These are phyloP conservation scores for Propithecus deckenii DNA, from an alignment of 2,797 vertebrate genomes.

Conservation along the genomic window DNA sequence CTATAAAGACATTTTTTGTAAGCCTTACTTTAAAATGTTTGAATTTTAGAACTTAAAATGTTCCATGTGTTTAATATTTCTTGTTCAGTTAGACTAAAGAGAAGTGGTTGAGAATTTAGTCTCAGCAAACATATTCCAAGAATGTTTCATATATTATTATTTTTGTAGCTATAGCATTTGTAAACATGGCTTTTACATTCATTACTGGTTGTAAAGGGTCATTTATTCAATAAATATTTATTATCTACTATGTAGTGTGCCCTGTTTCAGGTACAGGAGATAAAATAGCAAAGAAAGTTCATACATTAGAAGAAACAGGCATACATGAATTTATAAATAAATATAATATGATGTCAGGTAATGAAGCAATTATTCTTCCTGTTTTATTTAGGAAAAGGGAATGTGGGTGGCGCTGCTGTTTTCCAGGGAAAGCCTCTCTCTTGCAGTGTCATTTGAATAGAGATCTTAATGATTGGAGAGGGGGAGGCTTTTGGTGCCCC, in stretches of 20 bases:
- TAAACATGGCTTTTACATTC: constrained; percentile 8
- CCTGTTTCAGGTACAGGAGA: not conserved
- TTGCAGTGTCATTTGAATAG: constrained; percentile 12
- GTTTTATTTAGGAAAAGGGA: not conserved
- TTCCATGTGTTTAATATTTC: constrained; percentile 76
- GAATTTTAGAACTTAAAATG: constrained; percentile 69
- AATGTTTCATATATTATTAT: constrained; percentile 56
- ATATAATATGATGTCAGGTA: constrained; percentile 4
- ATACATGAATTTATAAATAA: constrained; percentile 13
- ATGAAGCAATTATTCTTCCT: constrained; percentile 40
- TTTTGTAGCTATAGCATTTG: constrained; percentile 40
- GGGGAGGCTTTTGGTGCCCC: not conserved
- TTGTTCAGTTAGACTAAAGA: constrained; percentile 54
- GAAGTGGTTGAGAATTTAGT: constrained; percentile 54
- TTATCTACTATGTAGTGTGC: not conserved
- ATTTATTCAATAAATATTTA: constrained; percentile 14
- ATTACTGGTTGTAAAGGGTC: not conserved
- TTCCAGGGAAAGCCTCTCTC: not conserved
- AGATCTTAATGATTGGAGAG: not conserved
- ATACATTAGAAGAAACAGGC: not conserved
- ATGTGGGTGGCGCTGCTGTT: not conserved
- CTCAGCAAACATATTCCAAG: constrained; percentile 43
- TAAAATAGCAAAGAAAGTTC: not conserved
- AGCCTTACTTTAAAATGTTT: constrained; percentile 70
- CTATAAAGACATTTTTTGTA: constrained; percentile 67